phyloP scores from a whole-genome alignment of 2,113 vertebrate species.

The Abramis brama region DNA sequence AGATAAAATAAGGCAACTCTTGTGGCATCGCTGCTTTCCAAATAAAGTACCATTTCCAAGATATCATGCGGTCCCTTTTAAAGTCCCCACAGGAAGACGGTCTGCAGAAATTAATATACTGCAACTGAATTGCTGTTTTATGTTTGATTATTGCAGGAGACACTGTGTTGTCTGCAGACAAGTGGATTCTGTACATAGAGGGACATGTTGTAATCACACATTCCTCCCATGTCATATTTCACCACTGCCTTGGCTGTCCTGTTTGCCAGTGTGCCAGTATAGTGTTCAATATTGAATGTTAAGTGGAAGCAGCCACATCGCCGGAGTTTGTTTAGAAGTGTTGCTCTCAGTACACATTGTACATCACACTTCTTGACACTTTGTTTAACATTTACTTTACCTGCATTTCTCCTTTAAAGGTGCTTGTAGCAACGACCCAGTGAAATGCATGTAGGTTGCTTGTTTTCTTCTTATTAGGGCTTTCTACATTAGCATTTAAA shows the following conservation, averaged over 20 bases:
- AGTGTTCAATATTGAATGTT: background rate
- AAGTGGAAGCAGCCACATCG: background rate
- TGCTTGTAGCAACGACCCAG: background rate
- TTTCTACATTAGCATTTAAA: too few relatives aligned
- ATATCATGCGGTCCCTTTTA: too few relatives aligned
- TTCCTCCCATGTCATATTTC: conserved; percentile 25
- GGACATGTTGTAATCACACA: conserved; percentile 12
- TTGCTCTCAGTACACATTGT: background rate
- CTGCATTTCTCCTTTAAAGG: background rate
- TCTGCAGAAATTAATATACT: too few relatives aligned
- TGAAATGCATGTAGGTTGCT: background rate
- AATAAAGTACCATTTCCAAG: too few relatives aligned
- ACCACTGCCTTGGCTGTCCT: conserved; percentile 1
- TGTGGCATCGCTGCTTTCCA: too few relatives aligned
- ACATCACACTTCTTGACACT: background rate
- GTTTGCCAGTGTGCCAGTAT: background rate
- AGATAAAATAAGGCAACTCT: background rate
- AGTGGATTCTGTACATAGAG: background rate
- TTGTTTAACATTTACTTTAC: background rate
- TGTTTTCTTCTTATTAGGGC: too few relatives aligned
- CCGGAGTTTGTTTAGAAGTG: conserved; percentile 11
- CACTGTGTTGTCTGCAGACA: too few relatives aligned
- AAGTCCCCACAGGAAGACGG: too few relatives aligned
- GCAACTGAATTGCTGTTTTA: too few relatives aligned
- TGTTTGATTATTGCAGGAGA: too few relatives aligned